These are phyloP conservation scores for Myoxocephalus aenaeus DNA, from an alignment of 2,797 vertebrate species.

Conservation along the genomic window DNA sequence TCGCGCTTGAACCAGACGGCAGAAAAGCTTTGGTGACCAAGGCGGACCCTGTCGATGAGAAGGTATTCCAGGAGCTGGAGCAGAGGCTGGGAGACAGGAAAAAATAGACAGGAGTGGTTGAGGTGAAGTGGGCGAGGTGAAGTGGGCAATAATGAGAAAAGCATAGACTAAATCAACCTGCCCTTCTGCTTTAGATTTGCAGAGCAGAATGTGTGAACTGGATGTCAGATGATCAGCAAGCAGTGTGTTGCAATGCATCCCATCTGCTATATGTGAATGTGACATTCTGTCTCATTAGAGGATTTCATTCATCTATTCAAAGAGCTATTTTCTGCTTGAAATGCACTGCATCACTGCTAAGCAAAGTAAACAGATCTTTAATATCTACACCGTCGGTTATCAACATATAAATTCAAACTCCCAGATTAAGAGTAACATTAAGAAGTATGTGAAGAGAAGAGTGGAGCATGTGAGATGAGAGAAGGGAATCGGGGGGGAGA, in stretches of 20 bases:
- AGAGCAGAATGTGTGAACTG: constrained; percentile 62
- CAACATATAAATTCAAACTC: constrained; percentile 3
- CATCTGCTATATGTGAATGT: constrained; percentile 71
- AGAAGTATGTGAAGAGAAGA: constrained; percentile 29
- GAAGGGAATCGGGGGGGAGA: background rate
- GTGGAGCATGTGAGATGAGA: constrained; percentile 23
- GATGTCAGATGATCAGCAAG: constrained; percentile 49
- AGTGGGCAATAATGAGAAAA: constrained; percentile 46
- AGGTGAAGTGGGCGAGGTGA: constrained; percentile 31
- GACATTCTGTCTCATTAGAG: constrained; percentile 55
- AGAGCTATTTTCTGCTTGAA: constrained; percentile 10
- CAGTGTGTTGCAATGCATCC: constrained; percentile 48
- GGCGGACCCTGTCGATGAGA: constrained; percentile 80
- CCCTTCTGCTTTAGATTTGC: constrained; percentile 52
- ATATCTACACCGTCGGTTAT: background rate
- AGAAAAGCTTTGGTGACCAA: constrained; percentile 84
- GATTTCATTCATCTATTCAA: constrained; percentile 61
- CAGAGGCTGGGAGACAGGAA: constrained; percentile 67
- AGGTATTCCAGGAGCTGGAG: constrained; percentile 84
- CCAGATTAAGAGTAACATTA: constrained; percentile 18
- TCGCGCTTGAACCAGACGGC: constrained; percentile 81
- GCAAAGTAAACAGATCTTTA: constrained; percentile 6
- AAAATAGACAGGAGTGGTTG: constrained; percentile 41
- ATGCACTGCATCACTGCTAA: constrained; percentile 2
- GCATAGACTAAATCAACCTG: constrained; percentile 31